These are phyloP conservation scores for Amazona vittata DNA, from an alignment of 2,113 vertebrate genomes.

Conservation along the genomic window DNA sequence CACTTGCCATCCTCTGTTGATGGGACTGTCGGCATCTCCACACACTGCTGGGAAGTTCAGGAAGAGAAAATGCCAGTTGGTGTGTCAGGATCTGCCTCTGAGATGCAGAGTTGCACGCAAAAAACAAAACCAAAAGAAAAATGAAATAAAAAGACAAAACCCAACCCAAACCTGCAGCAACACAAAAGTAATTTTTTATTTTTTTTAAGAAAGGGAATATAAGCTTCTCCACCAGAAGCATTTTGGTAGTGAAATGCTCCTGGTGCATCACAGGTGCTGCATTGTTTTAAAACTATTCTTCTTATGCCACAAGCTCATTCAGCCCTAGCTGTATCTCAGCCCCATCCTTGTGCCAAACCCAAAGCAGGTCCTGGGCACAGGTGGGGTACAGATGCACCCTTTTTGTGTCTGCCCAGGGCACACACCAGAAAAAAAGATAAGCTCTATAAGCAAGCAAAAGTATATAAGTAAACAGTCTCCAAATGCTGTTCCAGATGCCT, in stretches of 20 bases:
- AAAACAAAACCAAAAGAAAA: not conserved
- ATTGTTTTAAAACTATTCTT: not conserved
- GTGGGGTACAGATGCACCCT: rapidly evolving
- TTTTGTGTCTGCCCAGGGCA: not conserved
- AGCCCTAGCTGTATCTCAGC: rapidly evolving
- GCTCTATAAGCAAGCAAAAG: rapidly evolving
- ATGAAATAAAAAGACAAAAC: rapidly evolving
- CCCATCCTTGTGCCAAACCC: rapidly evolving
- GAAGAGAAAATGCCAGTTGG: not conserved
- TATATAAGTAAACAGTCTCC: not conserved
- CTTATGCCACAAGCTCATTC: not conserved
- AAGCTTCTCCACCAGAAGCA: not conserved
- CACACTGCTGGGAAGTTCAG: rapidly evolving
- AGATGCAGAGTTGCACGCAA: not conserved
- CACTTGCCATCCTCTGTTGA: not conserved
- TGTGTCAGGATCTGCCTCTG: not conserved
- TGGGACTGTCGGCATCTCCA: rapidly evolving
- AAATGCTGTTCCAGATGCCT: not conserved
- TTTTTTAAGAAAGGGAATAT: not conserved
- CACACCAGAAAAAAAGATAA: not conserved
- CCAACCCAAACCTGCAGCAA: not conserved
- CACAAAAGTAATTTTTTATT: rapidly evolving
- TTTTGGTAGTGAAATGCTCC: not conserved
- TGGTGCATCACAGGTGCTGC: not conserved
- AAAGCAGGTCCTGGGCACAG: not conserved